Evolutionary conservation across 2,888 invertebrate genomes (phyloP).

Genomic region (Drosophila cyrtoloma): DNA sequence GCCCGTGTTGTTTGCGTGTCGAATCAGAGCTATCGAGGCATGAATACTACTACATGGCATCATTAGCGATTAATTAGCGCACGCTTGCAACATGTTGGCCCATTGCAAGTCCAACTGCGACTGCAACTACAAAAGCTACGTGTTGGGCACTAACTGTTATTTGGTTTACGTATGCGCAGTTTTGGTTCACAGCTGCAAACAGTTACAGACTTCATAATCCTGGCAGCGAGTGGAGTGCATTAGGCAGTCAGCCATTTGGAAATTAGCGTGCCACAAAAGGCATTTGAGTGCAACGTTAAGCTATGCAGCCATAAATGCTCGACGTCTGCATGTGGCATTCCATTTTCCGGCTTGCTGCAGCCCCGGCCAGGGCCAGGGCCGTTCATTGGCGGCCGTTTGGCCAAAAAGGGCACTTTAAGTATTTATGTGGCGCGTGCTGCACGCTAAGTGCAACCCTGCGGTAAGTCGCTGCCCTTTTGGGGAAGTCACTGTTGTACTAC

Average conservation of each 20-base stretch:
- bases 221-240: conserved; percentile 38
- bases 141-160: neutral
- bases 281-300: conserved; percentile 60
- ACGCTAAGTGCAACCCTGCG: conserved; percentile 65
- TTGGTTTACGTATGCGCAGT: conserved; percentile 5
- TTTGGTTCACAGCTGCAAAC: conserved; percentile 10
- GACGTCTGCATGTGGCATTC: conserved; percentile 11
- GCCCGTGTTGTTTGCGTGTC: conserved; percentile 35
- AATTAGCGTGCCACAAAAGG: conserved; percentile 72
- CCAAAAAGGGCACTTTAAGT: conserved; percentile 61
- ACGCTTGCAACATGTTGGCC: conserved; percentile 39
- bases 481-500: conserved; percentile 26
- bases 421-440: conserved; percentile 64
- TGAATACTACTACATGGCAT: conserved; percentile 65
- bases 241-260: conserved; percentile 55
- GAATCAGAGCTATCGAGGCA: conserved; percentile 54
- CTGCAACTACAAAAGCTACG: neutral
- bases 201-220: conserved; percentile 56
- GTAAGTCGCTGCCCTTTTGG: conserved; percentile 25
- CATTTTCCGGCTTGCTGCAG: conserved; percentile 7
- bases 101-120: neutral
- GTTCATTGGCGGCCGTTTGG: conserved; percentile 32
- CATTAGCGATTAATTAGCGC: conserved; percentile 74
- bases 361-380: conserved; percentile 21
- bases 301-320: conserved; percentile 54